Evolutionary conservation across 1,140 invertebrate genomes (phyloP).

Genomic region (Notospermus geniculatus): DNA sequence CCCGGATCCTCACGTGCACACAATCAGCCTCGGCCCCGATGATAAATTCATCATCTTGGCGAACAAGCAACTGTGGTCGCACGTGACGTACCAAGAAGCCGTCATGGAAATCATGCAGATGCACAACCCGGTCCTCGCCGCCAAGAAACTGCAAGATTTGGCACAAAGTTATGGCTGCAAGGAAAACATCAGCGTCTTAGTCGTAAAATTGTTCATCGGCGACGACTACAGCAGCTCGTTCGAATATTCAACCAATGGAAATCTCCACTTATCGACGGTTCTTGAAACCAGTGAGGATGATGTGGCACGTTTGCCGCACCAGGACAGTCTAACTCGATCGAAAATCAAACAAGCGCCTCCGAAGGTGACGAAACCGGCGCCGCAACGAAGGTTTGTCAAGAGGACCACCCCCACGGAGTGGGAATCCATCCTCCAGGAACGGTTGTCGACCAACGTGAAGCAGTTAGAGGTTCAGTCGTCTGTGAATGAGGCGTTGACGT

Average conservation of each 20-base stretch:
- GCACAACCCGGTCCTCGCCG: constrained; percentile 51
- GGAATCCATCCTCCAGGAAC: constrained; percentile 38
- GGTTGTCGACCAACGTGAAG: constrained; percentile 44
- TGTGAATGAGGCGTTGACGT: neutral
- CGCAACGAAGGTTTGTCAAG: constrained; percentile 18
- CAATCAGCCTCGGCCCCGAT: constrained; percentile 34
- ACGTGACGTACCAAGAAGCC: constrained; percentile 48
- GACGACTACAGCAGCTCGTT: neutral
- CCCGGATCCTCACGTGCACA: constrained; percentile 45
- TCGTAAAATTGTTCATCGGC: constrained; percentile 33
- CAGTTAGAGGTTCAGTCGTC: constrained; percentile 35
- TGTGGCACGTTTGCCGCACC: constrained; percentile 1
- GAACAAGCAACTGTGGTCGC: constrained; percentile 52
- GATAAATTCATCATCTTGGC: constrained; percentile 54
- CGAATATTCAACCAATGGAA: neutral
- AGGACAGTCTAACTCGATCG: neutral
- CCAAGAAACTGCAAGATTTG: constrained; percentile 53
- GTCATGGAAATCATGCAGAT: constrained; percentile 44
- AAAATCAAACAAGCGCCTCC: neutral
- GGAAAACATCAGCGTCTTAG: constrained; percentile 53
- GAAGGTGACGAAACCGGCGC: neutral
- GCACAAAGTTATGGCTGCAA: constrained; percentile 52
- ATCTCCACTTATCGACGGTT: neutral
- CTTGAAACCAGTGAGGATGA: neutral
- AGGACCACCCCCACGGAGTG: constrained; percentile 26